Percentiles rank a stretch among this genome's conserved stretches.
These are phyloP conservation scores for Propithecus coquereli DNA, from an alignment of 2,113 vertebrate genomes.

Conservation along the genomic window DNA sequence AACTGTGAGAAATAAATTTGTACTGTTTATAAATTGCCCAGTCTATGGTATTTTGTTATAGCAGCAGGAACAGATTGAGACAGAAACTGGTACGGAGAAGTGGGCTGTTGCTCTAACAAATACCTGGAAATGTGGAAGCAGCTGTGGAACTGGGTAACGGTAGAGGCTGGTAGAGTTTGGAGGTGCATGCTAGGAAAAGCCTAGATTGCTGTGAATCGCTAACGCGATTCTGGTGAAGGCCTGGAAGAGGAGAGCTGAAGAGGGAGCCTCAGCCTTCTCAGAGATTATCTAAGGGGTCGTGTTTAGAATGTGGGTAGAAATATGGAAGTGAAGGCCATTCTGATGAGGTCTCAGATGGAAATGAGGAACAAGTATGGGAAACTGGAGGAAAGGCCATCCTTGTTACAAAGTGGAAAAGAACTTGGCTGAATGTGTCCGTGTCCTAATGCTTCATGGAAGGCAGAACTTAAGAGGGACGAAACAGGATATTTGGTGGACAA, in stretches of 20 bases:
- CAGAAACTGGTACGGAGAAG: not conserved
- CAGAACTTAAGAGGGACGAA: not conserved
- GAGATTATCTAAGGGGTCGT: not conserved
- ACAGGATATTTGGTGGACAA: not conserved
- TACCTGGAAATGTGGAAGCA: not conserved
- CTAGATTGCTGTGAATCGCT: not conserved
- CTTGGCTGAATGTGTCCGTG: not conserved
- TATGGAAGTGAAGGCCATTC: not conserved
- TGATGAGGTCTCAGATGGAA: not conserved
- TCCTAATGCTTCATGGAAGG: not conserved
- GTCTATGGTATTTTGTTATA: not conserved
- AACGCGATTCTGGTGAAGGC: not conserved
- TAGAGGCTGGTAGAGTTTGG: not conserved
- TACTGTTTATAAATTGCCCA: not conserved
- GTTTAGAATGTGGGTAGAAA: not conserved
- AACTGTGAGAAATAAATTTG: not conserved
- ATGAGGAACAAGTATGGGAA: not conserved
- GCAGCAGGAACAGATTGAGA: not conserved
- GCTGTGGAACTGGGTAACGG: not conserved
- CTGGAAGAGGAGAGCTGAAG: not conserved
- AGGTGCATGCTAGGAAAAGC: not conserved
- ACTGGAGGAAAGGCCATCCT: not conserved
- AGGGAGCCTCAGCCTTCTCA: not conserved
- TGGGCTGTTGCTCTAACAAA: not conserved
- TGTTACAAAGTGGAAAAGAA: not conserved